These are phyloP conservation scores for Muscidifurax raptorellus DNA, from an alignment of 1,140 invertebrate species.

Conservation along the genomic window DNA sequence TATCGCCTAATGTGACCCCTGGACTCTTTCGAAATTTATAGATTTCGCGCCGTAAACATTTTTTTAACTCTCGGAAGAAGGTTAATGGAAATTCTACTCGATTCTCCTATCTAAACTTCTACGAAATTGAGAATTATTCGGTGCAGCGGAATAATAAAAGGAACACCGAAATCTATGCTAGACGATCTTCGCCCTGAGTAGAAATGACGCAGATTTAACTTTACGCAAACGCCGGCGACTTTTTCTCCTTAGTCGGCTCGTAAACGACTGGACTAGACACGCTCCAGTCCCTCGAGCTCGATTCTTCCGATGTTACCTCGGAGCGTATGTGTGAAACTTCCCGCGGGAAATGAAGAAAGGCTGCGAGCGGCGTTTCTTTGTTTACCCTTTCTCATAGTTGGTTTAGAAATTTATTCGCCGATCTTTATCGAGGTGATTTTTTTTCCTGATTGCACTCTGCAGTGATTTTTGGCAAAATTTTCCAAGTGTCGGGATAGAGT, in stretches of 20 bases:
- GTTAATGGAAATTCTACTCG: background rate
- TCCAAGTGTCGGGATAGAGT: no score
- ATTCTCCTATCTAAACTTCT: no score
- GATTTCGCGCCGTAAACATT: background rate
- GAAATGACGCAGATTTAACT: background rate
- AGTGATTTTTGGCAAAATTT: no score
- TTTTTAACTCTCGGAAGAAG: background rate
- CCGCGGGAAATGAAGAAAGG: constrained; percentile 9
- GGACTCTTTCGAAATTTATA: background rate
- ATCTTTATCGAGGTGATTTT: background rate
- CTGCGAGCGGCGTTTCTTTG: background rate
- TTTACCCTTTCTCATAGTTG: background rate
- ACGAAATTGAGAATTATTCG: no score
- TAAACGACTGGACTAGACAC: constrained; percentile 1
- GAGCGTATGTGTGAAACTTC: background rate
- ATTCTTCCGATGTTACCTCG: background rate
- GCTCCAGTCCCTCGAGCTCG: constrained; percentile 7
- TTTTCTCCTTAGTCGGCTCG: background rate
- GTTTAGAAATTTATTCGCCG: background rate
- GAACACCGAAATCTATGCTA: no score
- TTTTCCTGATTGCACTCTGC: no score
- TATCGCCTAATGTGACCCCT: background rate
- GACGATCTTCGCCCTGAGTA: no score
- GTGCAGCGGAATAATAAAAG: no score
- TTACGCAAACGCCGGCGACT: background rate